Base-by-base conservation (phyloP, 2,113 vertebrate genomes). In the Pipra filicauda region DNA sequence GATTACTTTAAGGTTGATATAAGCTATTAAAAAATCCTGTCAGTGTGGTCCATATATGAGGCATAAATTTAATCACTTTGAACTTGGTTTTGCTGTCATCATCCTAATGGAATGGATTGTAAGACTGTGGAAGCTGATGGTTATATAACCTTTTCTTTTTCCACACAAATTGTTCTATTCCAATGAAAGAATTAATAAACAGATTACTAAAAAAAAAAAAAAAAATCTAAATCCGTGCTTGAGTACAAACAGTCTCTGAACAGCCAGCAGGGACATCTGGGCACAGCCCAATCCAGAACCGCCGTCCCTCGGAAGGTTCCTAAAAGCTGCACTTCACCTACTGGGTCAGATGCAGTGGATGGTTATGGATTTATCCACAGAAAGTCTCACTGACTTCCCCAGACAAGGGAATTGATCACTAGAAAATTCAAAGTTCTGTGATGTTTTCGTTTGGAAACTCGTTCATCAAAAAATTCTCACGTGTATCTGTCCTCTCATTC, bases 171-270 rank as follows among this genome's bases (percentile, higher is more conserved):
- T 88, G 85, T 95, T 95, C 95, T 80, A 70, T 69, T 95, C 48
- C 78, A 81, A 78, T 30, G 78, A 73, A 81, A 93, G 82, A 91
- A 88, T 6, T 70, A 96, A 89, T 64, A 86, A 95, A 96, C 74
- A 93, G 87, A 81, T 85, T 85, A 76, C 82, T 76, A 78, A 26
- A 18, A 58, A 35, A 65, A 87, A 82, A 82, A 69, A 80, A 65
- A 78, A 78, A 64, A 58, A 12, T 27, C 71, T 59, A 83, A 93
- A 74, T 54, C 72, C 31, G 67, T 59, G 88, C 75, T 92, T 49
- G 65, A 94, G 92, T 77, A 95, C 92, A 93, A 96, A 89, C 52
- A 76, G 88, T 87, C 93, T 94, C 92, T 87, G 65, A 83, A 74
- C 81, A 88, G 65, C 49, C 43, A 2, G 54, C 39, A 72, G 4